These are phyloP conservation scores for Latrodectus hesperus DNA, from an alignment of 2,888 invertebrate genomes.

Conservation along the genomic window DNA sequence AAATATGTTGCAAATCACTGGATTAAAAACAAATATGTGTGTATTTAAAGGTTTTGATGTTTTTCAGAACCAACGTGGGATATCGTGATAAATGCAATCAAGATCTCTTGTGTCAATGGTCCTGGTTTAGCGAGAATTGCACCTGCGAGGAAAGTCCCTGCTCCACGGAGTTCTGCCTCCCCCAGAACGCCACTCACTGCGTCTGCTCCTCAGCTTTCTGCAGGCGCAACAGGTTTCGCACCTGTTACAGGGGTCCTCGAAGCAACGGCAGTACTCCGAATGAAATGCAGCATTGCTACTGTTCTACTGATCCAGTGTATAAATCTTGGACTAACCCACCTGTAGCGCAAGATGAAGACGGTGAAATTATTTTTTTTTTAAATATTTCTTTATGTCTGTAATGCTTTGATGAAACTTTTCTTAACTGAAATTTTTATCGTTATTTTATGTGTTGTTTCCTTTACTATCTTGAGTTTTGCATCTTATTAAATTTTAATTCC, in stretches of 20 bases:
- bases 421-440: too few relatives aligned
- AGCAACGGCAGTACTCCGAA: background rate
- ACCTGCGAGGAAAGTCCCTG: constrained; percentile 41
- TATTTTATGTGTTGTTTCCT: too few relatives aligned
- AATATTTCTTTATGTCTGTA: background rate
- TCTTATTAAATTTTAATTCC: too few relatives aligned
- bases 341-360: background rate
- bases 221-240: background rate
- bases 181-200: constrained; percentile 34
- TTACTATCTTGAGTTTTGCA: too few relatives aligned
- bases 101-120: constrained; percentile 57
- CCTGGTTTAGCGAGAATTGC: constrained; percentile 60
- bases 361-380: background rate
- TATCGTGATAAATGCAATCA: constrained; percentile 32
- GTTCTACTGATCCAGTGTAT: constrained; percentile 9
- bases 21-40: too few relatives aligned
- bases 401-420: too few relatives aligned
- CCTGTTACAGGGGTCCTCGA: background rate
- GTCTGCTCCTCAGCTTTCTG: constrained; percentile 52
- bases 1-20: too few relatives aligned
- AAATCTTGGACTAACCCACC: background rate
- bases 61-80: constrained; percentile 9
- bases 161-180: constrained; percentile 55
- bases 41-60: background rate
- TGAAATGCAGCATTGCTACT: constrained; percentile 15